Percentiles rank a stretch among this genome's conserved stretches.
Evolutionary conservation across 2,797 vertebrate species (phyloP).

Genomic region (Enteromius fasciolatus): DNA sequence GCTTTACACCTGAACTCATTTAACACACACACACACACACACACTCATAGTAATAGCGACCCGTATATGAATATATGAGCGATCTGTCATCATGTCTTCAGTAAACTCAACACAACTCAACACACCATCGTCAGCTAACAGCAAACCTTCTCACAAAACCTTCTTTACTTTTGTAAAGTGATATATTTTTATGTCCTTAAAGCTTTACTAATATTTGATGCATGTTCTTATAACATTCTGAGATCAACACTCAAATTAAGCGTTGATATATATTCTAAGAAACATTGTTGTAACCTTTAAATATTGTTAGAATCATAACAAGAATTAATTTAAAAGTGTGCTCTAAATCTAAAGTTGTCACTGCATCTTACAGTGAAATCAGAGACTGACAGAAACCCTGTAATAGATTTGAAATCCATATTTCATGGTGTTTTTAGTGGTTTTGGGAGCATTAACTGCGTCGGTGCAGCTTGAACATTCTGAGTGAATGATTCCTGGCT

Average conservation of each 20-base stretch:
- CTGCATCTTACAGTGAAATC: not conserved
- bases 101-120: not conserved
- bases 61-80: not conserved
- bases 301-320: not conserved
- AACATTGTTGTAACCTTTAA: not conserved
- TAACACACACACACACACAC: not conserved
- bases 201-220: too few species aligned
- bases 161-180: not conserved
- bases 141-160: not conserved
- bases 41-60: constrained; percentile 4
- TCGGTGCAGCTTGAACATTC: not conserved
- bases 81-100: not conserved
- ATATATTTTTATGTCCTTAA: too few species aligned
- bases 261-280: not conserved
- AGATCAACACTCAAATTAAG: not conserved
- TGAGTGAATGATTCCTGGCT: not conserved
- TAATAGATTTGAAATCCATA: not conserved
- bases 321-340: not conserved
- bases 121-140: not conserved
- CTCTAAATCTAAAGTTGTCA: not conserved
- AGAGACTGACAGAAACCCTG: not conserved
- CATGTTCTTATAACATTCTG: not conserved
- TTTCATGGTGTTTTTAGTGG: not conserved
- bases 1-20: constrained; percentile 47
- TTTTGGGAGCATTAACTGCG: not conserved